Percentiles rank a stretch among this genome's conserved stretches.
Conservation (phyloP, 2,113 vertebrate genomes). For the Cryptomyrus ogoouensis region DNA sequence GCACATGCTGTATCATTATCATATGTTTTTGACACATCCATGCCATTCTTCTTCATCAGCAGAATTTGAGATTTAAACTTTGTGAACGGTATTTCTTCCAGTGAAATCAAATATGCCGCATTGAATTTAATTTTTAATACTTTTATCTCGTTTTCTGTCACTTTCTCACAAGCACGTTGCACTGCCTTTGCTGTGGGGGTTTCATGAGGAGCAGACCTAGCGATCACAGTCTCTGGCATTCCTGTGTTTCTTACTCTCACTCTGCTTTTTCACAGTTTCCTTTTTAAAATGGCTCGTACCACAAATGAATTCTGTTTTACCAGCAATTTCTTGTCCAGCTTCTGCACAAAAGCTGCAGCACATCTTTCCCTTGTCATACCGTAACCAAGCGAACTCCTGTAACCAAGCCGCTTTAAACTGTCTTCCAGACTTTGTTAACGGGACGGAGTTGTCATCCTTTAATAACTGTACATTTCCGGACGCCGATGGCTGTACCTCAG, state of each 20-base stretch:
- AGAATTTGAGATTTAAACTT: conserved; percentile 15
- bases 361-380: background rate
- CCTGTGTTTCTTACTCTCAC: background rate
- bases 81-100: background rate
- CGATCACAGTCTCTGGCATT: background rate
- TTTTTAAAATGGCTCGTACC: background rate
- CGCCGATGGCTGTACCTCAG: background rate
- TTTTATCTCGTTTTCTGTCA: background rate
- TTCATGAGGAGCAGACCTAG: background rate
- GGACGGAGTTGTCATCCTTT: background rate
- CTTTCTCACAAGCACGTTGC: background rate
- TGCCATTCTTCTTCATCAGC: conserved; percentile 3
- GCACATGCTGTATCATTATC: conserved; percentile 9
- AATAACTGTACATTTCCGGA: background rate
- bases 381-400: background rate
- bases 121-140: background rate
- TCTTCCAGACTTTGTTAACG: background rate
- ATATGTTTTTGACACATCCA: background rate
- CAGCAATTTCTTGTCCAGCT: background rate
- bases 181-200: background rate
- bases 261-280: background rate
- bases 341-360: background rate
- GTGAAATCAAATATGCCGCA: background rate
- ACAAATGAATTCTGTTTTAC: conserved; percentile 5
- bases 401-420: background rate